phyloP scores from a whole-genome alignment of 2,888 invertebrate genomes.

The Falcaria lacertinaria region DNA sequence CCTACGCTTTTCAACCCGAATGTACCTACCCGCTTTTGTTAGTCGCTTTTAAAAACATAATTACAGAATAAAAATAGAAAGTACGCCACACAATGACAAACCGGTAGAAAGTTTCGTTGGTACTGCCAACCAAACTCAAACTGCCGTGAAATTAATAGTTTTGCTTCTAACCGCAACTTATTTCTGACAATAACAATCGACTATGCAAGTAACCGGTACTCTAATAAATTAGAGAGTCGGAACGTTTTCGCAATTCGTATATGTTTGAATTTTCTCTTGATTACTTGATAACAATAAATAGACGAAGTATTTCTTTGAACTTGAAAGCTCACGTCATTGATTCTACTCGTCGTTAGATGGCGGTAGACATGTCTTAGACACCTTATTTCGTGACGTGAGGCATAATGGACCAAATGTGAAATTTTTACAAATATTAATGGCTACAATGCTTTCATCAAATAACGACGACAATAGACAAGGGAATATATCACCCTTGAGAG shows the following conservation, averaged over 20 bases:
- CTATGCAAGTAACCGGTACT: slow-evolving; percentile 7
- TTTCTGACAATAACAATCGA: slow-evolving; percentile 33
- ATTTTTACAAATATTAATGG: no score
- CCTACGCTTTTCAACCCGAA: slow-evolving; percentile 61
- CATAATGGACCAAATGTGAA: no score
- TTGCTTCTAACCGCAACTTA: slow-evolving; percentile 54
- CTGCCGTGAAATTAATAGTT: slow-evolving; percentile 62
- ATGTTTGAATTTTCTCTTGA: no score
- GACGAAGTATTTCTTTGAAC: neutral
- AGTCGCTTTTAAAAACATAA: slow-evolving; percentile 59
- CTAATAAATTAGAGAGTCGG: slow-evolving; percentile 1
- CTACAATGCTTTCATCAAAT: no score
- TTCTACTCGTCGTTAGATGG: slow-evolving; percentile 60
- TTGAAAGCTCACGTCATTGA: neutral
- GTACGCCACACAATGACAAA: slow-evolving; percentile 57
- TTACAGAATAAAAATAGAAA: slow-evolving; percentile 68
- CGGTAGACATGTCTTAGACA: slow-evolving; percentile 19
- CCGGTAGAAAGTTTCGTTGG: slow-evolving; percentile 53
- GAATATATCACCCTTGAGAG: no score
- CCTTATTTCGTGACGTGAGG: no score
- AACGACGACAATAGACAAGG: no score
- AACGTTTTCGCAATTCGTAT: neutral
- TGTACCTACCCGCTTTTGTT: slow-evolving; percentile 52
- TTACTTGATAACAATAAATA: no score
- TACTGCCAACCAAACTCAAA: slow-evolving; percentile 44